Conservation (phyloP, 2,113 vertebrate genomes). For the Microcebus ravelobensis region DNA sequence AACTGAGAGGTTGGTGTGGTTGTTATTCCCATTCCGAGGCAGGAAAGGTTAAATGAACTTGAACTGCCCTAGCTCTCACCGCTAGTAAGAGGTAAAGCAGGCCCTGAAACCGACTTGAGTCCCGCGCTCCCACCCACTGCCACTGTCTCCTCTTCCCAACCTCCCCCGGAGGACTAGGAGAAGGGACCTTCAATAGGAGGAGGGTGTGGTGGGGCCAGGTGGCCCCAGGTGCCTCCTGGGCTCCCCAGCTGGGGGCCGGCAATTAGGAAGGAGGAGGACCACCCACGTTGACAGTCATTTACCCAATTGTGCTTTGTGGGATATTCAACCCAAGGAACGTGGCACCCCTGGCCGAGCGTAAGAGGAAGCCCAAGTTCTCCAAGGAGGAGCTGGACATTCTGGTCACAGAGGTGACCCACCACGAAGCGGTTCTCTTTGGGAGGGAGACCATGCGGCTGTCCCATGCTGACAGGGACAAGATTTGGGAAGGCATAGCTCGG, state of each 20-base stretch:
- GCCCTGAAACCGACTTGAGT: neutral
- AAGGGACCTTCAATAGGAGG: neutral
- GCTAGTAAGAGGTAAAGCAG: neutral
- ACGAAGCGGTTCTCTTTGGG: conserved; percentile 88
- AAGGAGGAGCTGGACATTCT: conserved; percentile 90
- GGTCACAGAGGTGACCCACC: conserved; percentile 88
- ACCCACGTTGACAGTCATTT: conserved; percentile 79
- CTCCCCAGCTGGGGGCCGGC: conserved; percentile 55
- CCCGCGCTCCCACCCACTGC: neutral
- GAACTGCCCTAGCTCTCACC: neutral
- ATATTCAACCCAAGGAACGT: conserved; percentile 88
- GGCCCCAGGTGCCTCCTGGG: conserved; percentile 34
- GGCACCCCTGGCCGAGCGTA: conserved; percentile 84
- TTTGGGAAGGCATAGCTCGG: conserved; percentile 89
- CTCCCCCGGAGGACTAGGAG: neutral
- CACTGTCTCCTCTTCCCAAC: neutral
- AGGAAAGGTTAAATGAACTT: neutral
- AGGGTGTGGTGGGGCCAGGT: conserved; percentile 40
- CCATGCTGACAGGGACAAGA: conserved; percentile 88
- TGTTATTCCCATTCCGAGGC: neutral
- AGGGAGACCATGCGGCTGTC: conserved; percentile 86
- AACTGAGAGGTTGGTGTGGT: neutral
- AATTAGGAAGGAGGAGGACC: conserved; percentile 71
- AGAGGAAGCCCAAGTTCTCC: conserved; percentile 91
- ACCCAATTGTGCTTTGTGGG: conserved; percentile 88